Evolutionary conservation across 2,113 vertebrate species (phyloP), one percentile per base, ranked within the genome.

Genomic region (Argyrosomus japonicus): DNA sequence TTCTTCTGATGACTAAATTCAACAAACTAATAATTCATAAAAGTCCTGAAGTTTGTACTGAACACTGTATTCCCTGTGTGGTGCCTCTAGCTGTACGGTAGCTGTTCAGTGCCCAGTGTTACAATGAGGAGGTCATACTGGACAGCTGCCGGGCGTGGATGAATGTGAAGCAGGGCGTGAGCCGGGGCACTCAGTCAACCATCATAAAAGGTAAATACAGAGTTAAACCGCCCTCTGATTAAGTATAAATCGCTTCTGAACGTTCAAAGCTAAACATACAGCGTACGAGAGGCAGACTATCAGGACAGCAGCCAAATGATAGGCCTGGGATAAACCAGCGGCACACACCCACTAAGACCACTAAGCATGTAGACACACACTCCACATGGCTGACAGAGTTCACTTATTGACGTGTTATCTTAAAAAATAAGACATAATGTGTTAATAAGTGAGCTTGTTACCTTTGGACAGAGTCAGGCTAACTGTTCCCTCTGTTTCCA

Each of bases 281-380:
- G 10, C 0, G 3, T 4, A 13, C 2, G 12, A 70, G 32, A 54
- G 47, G 19, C 14, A 13, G 53, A 25, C 3, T 3, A n/a, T 50
- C 5, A 56, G 75, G 58, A 81, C 1, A 0, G n/a, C 32, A 67
- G 73, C 65, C 58, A 90, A 84, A 90, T 90, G 85, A 89, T 2
- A 82, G 88, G 57, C 58, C 57, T 0, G 45, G 15, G 48, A 79
- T 78, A 73, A 89, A 83, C 73, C 87, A 63, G 58, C 0, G 51
- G 25, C 68, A 76, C 58, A 71, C 81, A 48, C 73, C 75, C 83
- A 58, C 51, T 4, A 54, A 40, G 63, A 75, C 45, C 53, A 63
- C 32, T 1, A 12, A 75, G 25, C 62, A 12, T 21, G 9, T 18
- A 17, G 1, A 23, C 56, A 25, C 21, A 8, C 17, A 70, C 5